Conservation (phyloP, 2,113 vertebrate species). For the Eudyptes chrysolophus region DNA sequence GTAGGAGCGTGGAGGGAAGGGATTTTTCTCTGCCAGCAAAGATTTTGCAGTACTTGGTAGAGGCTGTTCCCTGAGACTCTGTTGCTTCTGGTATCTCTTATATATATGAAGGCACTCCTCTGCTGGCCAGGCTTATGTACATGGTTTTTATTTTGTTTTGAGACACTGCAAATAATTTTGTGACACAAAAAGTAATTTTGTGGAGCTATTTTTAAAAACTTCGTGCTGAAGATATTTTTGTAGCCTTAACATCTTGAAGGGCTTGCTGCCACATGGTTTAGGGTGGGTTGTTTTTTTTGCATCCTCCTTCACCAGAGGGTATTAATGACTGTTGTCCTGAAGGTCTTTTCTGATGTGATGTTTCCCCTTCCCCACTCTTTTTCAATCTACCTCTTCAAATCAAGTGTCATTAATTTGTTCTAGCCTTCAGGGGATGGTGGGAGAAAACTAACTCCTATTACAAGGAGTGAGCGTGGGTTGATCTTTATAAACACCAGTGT, state of each 20-base stretch:
- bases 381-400: background rate
- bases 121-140: background rate
- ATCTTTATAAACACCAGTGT: background rate
- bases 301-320: background rate
- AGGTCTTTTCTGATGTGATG: background rate
- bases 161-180: background rate
- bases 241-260: background rate
- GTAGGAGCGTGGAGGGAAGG: background rate
- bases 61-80: background rate
- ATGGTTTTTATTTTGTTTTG: background rate
- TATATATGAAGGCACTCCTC: background rate
- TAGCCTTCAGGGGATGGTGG: background rate
- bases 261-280: background rate
- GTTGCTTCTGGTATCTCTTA: background rate
- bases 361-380: background rate
- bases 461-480: background rate
- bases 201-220: background rate
- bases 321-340: background rate
- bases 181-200: background rate
- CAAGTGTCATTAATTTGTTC: conserved; percentile 24
- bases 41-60: background rate
- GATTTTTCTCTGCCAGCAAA: background rate
- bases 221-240: background rate
- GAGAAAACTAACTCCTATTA: background rate
- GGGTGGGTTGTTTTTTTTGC: background rate